These are phyloP conservation scores for Drosophila paranaensis DNA, from an alignment of 2,888 invertebrate species.

Conservation along the genomic window DNA sequence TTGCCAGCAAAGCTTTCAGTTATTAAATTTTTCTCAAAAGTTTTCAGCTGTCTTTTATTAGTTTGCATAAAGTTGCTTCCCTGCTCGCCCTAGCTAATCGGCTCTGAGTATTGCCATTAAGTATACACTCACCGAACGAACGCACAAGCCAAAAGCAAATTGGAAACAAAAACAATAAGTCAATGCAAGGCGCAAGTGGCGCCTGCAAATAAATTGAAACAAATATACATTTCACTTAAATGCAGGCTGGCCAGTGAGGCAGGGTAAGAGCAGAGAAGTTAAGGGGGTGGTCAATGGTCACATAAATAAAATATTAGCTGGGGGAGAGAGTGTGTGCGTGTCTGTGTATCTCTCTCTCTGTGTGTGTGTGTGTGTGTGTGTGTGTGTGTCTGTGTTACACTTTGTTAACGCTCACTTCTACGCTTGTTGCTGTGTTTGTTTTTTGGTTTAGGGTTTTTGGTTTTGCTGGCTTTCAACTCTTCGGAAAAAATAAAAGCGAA, in stretches of 20 bases:
- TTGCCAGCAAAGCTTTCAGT: background rate
- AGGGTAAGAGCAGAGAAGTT: background rate
- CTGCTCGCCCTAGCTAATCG: constrained; percentile 15
- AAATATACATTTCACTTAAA: constrained; percentile 50
- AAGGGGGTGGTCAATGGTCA: constrained; percentile 21
- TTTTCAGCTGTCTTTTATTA: background rate
- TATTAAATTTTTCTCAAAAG: background rate
- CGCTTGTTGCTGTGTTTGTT: constrained; percentile 20
- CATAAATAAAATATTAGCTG: constrained; percentile 57
- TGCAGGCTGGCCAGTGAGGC: constrained; percentile 20
- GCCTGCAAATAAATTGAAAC: constrained; percentile 46
- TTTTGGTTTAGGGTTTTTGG: constrained; percentile 35
- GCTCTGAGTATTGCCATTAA: constrained; percentile 15
- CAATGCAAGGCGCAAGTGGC: constrained; percentile 43
- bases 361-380: constrained; percentile 1
- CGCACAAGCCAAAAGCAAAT: constrained; percentile 21
- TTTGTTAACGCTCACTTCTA: constrained; percentile 25
- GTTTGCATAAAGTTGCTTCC: too few relatives aligned
- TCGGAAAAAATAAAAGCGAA: constrained; percentile 11
- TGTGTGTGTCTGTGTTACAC: constrained; percentile 25
- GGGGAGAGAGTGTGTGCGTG: background rate
- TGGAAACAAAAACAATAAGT: constrained; percentile 42
- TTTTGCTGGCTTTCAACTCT: constrained; percentile 22
- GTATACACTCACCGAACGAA: constrained; percentile 17
- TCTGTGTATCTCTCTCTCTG: background rate